Base-by-base conservation (phyloP, 2,888 invertebrate species). In the Apodemia hepburni region DNA sequence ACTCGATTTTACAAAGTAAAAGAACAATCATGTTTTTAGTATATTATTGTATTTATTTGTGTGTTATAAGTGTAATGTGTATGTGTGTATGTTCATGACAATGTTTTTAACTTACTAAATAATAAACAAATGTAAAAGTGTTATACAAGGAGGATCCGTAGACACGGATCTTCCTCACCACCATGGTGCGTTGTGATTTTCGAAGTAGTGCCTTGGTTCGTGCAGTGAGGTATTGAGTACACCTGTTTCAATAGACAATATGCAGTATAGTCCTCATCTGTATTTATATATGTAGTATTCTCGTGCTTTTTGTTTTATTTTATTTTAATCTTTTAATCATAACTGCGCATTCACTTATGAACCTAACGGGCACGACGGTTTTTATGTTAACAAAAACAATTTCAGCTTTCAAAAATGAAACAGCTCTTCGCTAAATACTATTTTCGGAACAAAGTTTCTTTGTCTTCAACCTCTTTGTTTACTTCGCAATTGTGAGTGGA, bases 401-500 rank as follows among this genome's bases (percentile, higher is more conserved):
- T 66, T 60, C 64, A 60, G 65, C 61, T 54, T 60, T 59, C 61
- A 69, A 68, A 71, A 77, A 75, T 79, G 78, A 75, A 73, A 72
- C 77, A 76, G 81, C 80, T 79, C 80, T 77, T 74, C 78, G 80
- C 83, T 85, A 86, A 86, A 85, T 82, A 84, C 82, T 79, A 80
- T 84, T 85, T 79, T 76, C 42, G 42, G 75, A 76, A 77, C 76
- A 75, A 75, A 79, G 82, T 80, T 84, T 73, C 79, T 83, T 87
- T 86, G 85, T 87, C 79, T 77, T 72, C 69, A 66, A 71, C 77
- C 75, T 82, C 85, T 84, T 88, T 87, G 85, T 87, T 87, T 86
- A 81, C 80, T 76, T 77, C 76, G 76, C 79, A 80, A 84, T 84
- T 80, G 81, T 77, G 74, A 76, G 71, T 71, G 68, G 76, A 83